A percentile compares a stretch with the other conserved stretches of the same genome.
These are phyloP conservation scores for Illadopsis cleaveri DNA, from an alignment of 2,113 vertebrate genomes.

Conservation along the genomic window DNA sequence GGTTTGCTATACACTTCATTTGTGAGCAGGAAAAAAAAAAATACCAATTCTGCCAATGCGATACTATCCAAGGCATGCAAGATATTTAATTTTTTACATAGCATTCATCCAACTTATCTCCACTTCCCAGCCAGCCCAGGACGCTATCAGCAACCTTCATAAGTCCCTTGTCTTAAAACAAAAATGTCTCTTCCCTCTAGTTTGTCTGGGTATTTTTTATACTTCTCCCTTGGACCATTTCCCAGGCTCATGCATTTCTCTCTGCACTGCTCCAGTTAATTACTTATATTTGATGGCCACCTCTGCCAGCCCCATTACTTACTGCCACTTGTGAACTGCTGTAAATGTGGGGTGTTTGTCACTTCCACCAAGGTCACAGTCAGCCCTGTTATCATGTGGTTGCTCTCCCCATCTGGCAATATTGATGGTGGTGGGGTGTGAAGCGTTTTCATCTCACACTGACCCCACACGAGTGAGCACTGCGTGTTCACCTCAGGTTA, in stretches of 20 bases:
- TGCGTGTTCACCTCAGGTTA: background rate
- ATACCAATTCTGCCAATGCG: background rate
- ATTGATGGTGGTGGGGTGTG: conserved; percentile 1
- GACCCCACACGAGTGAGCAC: background rate
- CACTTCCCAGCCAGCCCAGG: conserved; percentile 5
- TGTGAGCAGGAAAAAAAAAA: background rate
- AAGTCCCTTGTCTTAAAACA: background rate
- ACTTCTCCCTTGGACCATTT: conserved; percentile 70
- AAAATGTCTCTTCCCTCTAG: background rate
- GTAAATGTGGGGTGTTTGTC: conserved; percentile 54
- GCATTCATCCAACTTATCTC: conserved; percentile 10
- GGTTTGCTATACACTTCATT: background rate
- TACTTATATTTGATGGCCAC: conserved; percentile 71
- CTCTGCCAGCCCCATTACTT: conserved; percentile 59
- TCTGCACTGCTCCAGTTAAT: conserved; percentile 63
- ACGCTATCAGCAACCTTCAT: conserved; percentile 12
- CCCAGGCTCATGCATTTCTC: conserved; percentile 61
- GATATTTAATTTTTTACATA: background rate
- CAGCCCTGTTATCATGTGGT: conserved; percentile 24
- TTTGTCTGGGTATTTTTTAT: background rate
- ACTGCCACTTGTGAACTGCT: conserved; percentile 59
- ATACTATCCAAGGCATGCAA: background rate
- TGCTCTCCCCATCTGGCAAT: conserved; percentile 25
- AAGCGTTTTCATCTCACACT: background rate
- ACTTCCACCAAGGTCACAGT: conserved; percentile 62